Base-by-base conservation (phyloP, 1,140 invertebrate species). In the Euura saliciscinereae region DNA sequence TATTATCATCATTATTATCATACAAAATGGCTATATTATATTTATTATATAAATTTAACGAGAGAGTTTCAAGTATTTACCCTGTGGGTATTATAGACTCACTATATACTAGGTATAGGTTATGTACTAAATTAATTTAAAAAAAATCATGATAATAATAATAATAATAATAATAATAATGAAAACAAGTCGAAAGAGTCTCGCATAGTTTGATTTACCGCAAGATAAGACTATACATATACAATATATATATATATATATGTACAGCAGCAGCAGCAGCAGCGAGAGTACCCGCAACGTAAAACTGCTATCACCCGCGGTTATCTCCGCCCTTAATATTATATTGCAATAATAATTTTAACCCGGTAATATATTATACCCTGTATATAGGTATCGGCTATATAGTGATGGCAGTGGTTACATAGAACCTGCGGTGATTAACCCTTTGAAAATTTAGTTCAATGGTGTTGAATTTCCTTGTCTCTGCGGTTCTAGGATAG, bases 391-490 rank as follows among this genome's bases (percentile, higher is more conserved):
- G 28, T 28, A 28, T 28, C 28, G 28, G 28, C 28, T 28, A 28
- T 28, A 28, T 28, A 1, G 28, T 28, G 28, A 28, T 28, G 28
- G 28, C 28, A 28, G 28, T 28, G 8, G 59, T 10, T 67, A 10
- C 8, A 43, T 67, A 28, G 11, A 13, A 13, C 66, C 66, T 10
- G 11, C 68, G 68, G 44, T 69, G 68, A 69, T 69, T 69, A 69
- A 69, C 6, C 68, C 68, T 69, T 69, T 42, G 68, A 69, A 69
- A 69, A 69, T 69, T 42, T 69, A 69, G 68, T 69, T 46, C 68
- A 69, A 69, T n/a, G 68, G 68, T 69, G 28, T 69, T 11, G n/a
- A 8, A 5, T 69, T 69, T 69, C 68, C 68, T 44, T n/a, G 51
- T n/a, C 8, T 59, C 45, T 69, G 68, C 68, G 68, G 68, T 69